A percentile compares a stretch with the other conserved stretches of the same genome.
Evolutionary conservation across 2,113 vertebrate species (phyloP).

Genomic region (Equus przewalskii): DNA sequence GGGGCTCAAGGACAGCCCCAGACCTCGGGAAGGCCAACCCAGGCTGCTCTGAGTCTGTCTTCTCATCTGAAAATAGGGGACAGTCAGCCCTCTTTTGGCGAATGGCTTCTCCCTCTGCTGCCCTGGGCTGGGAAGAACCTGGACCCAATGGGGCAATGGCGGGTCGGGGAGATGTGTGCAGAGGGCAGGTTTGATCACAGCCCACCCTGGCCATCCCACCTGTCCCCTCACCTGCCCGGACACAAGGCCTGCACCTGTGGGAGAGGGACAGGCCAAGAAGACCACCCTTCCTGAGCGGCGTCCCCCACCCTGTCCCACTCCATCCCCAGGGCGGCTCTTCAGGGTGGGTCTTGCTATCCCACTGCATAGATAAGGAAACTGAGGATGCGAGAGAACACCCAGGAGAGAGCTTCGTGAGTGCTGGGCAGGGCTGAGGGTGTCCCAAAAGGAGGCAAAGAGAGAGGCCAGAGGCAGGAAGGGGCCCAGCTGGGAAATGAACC

Average conservation of each 20-base stretch:
- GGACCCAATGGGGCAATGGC: accelerated
- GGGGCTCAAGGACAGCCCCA: neutral
- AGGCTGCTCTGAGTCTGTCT: neutral
- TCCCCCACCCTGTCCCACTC: too few relatives aligned
- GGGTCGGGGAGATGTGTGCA: accelerated
- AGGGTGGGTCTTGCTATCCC: neutral
- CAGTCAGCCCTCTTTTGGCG: neutral
- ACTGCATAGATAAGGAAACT: neutral
- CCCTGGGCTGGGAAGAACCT: neutral
- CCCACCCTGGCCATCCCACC: neutral
- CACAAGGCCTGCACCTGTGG: neutral
- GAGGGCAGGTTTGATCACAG: neutral
- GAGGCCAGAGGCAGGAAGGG: neutral
- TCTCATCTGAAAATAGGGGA: neutral
- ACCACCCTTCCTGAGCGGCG: neutral
- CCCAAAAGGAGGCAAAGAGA: neutral
- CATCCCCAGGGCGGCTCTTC: accelerated
- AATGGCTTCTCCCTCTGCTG: neutral
- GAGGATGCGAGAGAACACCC: neutral
- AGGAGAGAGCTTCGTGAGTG: accelerated
- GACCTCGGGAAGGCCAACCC: neutral
- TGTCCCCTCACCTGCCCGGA: neutral
- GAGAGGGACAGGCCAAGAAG: neutral
- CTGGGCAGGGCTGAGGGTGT: neutral
- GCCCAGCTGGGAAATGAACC: neutral